Base-by-base conservation (phyloP, 2,113 vertebrate genomes). In the Microtus montanus region DNA sequence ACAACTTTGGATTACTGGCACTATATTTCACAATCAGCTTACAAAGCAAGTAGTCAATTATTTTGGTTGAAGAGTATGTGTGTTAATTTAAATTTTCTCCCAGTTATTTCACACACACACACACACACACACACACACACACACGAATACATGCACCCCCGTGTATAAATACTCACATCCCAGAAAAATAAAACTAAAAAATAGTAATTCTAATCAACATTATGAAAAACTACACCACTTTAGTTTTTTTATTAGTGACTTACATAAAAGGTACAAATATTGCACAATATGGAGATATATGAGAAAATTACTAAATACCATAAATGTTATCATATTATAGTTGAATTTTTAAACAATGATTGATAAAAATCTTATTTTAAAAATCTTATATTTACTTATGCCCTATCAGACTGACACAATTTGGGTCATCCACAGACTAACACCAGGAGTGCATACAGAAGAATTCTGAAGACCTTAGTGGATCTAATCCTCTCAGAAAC, bases 1-100 rank as follows among this genome's bases (percentile, higher is more conserved):
- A 86, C 2, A 66, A 38, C 89, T 85, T 70, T 58, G 94, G 83
- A 71, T 41, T 35, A 85, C 82, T 91, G 83, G 87, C 49, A 92
- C 33, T 80, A 74, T 74, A 85, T 68, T 90, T 97, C 7, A 90
- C 41, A 74, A 26, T 71, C 3, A 94, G 20, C 5, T 30, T 89
- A 70, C 26, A 70, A 77, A 92, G 9, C n/a, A 87, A 33, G 19
- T 13, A 77, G 64, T 52, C 54, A 80, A 7, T 20, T 78, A 95
- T 70, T 44, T 30, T 64, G 14, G 63, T 63, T 83, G 63, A 83
- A 86, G 54, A 94, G 1, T 10, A 86, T 87, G 58, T 49, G 41
- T 91, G 89, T 9, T 90, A 54, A 90, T 52, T 85, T 58, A 64
- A 63, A 85, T 64, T 96, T 24, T 41, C 33, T 92, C 78, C 28